Percentiles rank a stretch among this genome's conserved stretches.
phyloP scores from a whole-genome alignment of 2,797 vertebrate species.

The Neosilurus mollespiculum region DNA sequence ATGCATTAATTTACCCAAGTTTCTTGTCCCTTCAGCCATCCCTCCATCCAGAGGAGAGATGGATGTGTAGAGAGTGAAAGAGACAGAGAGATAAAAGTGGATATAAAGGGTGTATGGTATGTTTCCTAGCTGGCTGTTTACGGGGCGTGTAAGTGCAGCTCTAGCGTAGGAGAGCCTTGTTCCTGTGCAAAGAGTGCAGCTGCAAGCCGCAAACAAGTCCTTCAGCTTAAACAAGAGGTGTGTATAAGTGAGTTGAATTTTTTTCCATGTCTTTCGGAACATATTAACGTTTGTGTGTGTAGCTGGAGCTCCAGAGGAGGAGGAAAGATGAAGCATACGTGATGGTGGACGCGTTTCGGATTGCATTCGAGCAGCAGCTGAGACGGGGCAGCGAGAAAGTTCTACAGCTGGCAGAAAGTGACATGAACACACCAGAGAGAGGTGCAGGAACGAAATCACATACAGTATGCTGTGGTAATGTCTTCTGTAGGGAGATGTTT shows the following conservation, averaged over 20 bases:
- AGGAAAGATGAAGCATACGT: conserved; percentile 84
- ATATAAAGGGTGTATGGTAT: conserved; percentile 3
- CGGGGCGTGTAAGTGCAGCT: conserved; percentile 80
- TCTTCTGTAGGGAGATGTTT: neutral
- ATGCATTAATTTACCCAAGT: neutral
- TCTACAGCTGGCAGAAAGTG: conserved; percentile 74
- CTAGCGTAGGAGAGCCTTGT: conserved; percentile 70
- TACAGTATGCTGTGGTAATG: neutral
- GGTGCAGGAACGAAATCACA: conserved; percentile 24
- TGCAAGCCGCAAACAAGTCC: conserved; percentile 77
- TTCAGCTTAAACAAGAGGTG: conserved; percentile 85
- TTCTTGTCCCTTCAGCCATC: too few species aligned
- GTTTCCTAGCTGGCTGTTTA: conserved; percentile 79
- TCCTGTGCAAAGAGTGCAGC: conserved; percentile 81
- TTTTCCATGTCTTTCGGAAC: neutral
- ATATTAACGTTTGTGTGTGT: conserved; percentile 29
- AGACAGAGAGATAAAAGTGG: neutral
- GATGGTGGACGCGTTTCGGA: conserved; percentile 88
- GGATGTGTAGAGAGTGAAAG: neutral
- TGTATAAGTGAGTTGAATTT: neutral
- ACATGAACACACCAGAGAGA: conserved; percentile 69
- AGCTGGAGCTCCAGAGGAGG: conserved; percentile 78
- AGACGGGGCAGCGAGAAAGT: conserved; percentile 82
- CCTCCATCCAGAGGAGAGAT: neutral
- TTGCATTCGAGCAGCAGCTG: conserved; percentile 90